Evolutionary conservation across 2,888 invertebrate genomes (phyloP).

Genomic region (Spisula solida): DNA sequence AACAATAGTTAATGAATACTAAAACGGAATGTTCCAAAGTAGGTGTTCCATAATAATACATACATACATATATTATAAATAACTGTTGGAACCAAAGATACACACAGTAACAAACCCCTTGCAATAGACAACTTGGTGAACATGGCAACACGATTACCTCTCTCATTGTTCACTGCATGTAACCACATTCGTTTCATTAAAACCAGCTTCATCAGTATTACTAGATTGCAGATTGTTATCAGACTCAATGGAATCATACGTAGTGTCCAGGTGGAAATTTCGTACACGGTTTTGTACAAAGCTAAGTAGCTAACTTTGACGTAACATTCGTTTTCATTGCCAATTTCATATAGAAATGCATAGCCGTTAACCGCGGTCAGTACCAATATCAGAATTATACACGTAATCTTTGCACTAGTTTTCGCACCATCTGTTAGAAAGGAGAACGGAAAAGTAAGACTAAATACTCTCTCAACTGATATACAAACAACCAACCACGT

Average conservation of each 20-base stretch:
- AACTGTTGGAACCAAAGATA: background rate
- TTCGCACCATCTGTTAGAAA: background rate
- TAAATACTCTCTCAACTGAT: background rate
- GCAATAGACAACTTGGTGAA: background rate
- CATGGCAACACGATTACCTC: background rate
- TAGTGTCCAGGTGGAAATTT: background rate
- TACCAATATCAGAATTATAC: background rate
- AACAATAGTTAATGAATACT: background rate
- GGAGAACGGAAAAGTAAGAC: background rate
- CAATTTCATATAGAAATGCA: background rate
- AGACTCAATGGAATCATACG: background rate
- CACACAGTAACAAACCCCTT: background rate
- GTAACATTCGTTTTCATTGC: background rate
- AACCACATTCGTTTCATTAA: background rate
- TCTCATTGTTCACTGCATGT: background rate
- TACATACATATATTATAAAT: background rate
- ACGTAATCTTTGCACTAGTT: background rate
- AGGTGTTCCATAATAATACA: background rate
- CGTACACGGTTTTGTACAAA: background rate
- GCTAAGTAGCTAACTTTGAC: no score
- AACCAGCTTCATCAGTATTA: background rate
- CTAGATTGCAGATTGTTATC: background rate
- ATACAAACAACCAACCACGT: background rate
- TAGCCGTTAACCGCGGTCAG: background rate
- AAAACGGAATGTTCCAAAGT: background rate